phyloP scores from a whole-genome alignment of 2,888 invertebrate species.

The Stenurella melanura region DNA sequence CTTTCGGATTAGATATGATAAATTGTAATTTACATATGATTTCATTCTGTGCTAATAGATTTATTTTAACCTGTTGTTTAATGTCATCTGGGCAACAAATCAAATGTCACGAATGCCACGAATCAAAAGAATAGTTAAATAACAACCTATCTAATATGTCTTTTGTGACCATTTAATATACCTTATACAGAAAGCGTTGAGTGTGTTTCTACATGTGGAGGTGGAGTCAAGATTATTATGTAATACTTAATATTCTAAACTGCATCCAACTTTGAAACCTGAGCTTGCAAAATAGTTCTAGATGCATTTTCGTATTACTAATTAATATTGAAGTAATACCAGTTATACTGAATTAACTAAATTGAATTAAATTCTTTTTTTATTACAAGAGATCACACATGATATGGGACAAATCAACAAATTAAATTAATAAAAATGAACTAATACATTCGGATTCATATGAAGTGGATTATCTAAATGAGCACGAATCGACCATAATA shows the following conservation, averaged over 20 bases:
- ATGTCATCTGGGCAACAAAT: conserved; percentile 29
- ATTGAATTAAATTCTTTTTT: no score
- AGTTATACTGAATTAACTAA: no score
- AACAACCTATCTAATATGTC: conserved; percentile 13
- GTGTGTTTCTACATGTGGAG: neutral
- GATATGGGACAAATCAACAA: no score
- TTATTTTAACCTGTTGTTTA: conserved; percentile 40
- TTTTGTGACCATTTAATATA: neutral
- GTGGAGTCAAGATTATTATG: neutral
- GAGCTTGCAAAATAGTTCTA: neutral
- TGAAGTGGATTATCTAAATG: no score
- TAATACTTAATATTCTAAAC: neutral
- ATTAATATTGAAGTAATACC: no score
- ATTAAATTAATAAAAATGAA: no score
- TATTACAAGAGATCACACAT: no score
- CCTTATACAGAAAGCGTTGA: neutral
- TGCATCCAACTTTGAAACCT: neutral
- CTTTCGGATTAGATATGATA: conserved; percentile 47
- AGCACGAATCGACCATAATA: no score
- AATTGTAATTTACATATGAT: conserved; percentile 51
- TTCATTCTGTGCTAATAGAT: conserved; percentile 50
- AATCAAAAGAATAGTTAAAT: conserved; percentile 20
- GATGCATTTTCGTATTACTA: neutral
- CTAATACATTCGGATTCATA: no score
- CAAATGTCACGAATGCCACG: conserved; percentile 12